These are phyloP conservation scores for Nanorana parkeri DNA, from an alignment of 2,113 vertebrate species.

Conservation along the genomic window DNA sequence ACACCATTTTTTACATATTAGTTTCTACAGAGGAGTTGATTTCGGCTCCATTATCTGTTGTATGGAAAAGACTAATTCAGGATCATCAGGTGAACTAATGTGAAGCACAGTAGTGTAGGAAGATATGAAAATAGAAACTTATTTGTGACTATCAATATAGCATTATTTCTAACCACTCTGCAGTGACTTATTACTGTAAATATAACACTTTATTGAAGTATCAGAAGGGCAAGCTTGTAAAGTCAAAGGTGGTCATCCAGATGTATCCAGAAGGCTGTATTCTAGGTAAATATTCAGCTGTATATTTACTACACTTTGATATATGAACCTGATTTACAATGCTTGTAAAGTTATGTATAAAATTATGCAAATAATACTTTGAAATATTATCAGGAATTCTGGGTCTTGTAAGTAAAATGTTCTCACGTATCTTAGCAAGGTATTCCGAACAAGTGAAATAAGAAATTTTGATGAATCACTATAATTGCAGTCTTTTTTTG, in stretches of 20 bases:
- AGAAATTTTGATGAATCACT: background rate
- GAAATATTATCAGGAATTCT: constrained; percentile 19
- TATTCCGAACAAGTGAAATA: constrained; percentile 6
- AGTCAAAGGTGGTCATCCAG: constrained; percentile 13
- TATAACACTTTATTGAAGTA: constrained; percentile 31
- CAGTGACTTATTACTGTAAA: constrained; percentile 39
- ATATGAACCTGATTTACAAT: constrained; percentile 13
- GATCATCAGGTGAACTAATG: constrained; percentile 15
- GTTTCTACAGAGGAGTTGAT: too few species aligned
- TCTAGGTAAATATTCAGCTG: background rate
- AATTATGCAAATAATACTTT: constrained; percentile 35
- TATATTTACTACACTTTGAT: constrained; percentile 3
- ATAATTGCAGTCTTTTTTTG: background rate
- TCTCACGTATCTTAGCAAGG: background rate
- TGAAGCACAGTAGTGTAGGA: background rate
- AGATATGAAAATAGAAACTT: constrained; percentile 18
- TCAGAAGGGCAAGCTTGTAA: constrained; percentile 10
- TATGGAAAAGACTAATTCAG: background rate
- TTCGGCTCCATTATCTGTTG: too few species aligned
- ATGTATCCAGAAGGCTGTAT: background rate
- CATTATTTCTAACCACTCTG: constrained; percentile 22
- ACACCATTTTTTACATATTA: too few species aligned
- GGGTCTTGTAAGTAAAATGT: constrained; percentile 20
- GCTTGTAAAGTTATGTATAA: constrained; percentile 17
- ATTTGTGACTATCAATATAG: constrained; percentile 29